Evolutionary conservation across 2,797 vertebrate genomes (phyloP).

Genomic region (Galaxias olidus): DNA sequence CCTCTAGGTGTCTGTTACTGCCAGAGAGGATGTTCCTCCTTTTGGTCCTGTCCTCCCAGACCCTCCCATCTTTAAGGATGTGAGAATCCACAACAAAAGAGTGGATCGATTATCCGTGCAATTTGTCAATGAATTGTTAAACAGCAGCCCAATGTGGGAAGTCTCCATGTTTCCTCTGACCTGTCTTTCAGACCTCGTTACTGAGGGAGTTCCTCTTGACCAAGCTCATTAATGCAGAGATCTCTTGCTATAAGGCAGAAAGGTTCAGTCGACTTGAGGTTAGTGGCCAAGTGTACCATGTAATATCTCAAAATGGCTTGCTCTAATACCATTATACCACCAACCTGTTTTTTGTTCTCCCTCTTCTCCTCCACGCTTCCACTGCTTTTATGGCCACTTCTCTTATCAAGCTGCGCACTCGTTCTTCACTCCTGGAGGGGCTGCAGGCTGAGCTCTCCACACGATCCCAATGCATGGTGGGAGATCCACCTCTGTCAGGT

Average conservation of each 20-base stretch:
- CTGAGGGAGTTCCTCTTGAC: slow-evolving; percentile 77
- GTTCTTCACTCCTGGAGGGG: slow-evolving; percentile 75
- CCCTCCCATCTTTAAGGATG: slow-evolving; percentile 77
- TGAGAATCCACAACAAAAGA: slow-evolving; percentile 40
- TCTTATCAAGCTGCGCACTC: slow-evolving; percentile 72
- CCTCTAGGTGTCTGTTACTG: slow-evolving; percentile 73
- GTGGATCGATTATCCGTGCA: neutral
- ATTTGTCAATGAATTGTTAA: neutral
- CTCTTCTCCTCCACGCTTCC: slow-evolving; percentile 6
- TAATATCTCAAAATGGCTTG: too few relatives aligned
- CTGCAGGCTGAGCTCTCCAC: slow-evolving; percentile 71
- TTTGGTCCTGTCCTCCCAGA: slow-evolving; percentile 77
- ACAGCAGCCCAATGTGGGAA: neutral
- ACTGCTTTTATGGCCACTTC: slow-evolving; percentile 2
- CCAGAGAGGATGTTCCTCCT: slow-evolving; percentile 78
- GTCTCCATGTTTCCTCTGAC: slow-evolving; percentile 4
- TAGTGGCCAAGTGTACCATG: slow-evolving; percentile 33
- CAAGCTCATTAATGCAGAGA: slow-evolving; percentile 81
- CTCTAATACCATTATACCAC: too few relatives aligned
- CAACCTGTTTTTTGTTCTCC: neutral
- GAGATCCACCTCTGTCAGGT: slow-evolving; percentile 54
- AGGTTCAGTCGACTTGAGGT: slow-evolving; percentile 72
- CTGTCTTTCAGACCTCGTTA: slow-evolving; percentile 55
- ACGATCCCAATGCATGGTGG: slow-evolving; percentile 78
- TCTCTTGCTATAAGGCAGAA: slow-evolving; percentile 78